phyloP scores from a whole-genome alignment of 2,797 vertebrate genomes.

The Psittacula echo region DNA sequence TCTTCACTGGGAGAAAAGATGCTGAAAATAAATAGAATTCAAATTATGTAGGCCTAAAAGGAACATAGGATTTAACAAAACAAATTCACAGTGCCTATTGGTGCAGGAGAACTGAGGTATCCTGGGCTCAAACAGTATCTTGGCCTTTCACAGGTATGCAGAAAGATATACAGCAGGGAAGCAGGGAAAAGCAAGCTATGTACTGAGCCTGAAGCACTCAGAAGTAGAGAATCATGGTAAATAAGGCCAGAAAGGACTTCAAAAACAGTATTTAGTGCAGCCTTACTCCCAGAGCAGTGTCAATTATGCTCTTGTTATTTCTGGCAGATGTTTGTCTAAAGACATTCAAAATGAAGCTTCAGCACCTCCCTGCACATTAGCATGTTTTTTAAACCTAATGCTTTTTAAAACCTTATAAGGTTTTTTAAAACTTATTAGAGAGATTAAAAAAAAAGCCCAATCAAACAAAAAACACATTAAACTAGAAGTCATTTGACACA shows the following conservation, averaged over 20 bases:
- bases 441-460: not conserved
- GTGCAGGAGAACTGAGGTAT: not conserved
- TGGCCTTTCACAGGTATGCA: not conserved
- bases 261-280: slow-evolving; percentile 8
- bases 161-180: not conserved
- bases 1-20: not conserved
- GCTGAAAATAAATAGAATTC: not conserved
- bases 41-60: not conserved
- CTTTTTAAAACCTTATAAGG: not conserved
- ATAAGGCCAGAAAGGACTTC: slow-evolving; percentile 9
- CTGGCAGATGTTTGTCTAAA: slow-evolving; percentile 41
- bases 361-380: not conserved
- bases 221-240: not conserved
- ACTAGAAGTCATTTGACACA: slow-evolving; percentile 8
- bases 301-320: slow-evolving; percentile 40
- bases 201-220: not conserved
- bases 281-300: slow-evolving; percentile 10
- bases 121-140: not conserved
- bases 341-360: slow-evolving; percentile 20
- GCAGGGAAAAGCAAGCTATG: not conserved
- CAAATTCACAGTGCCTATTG: not conserved
- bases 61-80: not conserved
- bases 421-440: not conserved
- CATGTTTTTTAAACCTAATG: not conserved
- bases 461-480: not conserved